These are phyloP conservation scores for Orthosia cruda DNA, from an alignment of 2,888 invertebrate species.

Conservation along the genomic window DNA sequence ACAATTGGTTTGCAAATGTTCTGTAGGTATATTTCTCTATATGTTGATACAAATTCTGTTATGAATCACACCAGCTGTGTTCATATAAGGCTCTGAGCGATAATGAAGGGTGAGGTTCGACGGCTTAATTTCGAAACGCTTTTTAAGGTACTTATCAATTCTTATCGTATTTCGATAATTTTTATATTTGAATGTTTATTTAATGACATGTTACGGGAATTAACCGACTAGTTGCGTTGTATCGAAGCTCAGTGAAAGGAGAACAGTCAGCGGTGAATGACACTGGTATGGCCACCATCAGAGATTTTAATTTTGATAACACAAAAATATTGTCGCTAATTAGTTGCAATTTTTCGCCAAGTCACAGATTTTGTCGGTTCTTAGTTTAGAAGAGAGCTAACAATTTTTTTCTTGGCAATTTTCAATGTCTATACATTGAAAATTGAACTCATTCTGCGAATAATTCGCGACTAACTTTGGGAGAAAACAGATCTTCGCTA, in stretches of 20 bases:
- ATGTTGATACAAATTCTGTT: conserved; percentile 67
- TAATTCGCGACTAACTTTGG: too few relatives aligned
- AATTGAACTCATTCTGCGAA: too few relatives aligned
- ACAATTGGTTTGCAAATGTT: conserved; percentile 65
- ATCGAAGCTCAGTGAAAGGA: background rate
- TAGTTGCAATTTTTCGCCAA: too few relatives aligned
- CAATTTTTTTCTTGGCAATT: too few relatives aligned
- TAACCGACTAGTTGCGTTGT: background rate
- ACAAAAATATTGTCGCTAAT: too few relatives aligned
- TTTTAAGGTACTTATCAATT: conserved; percentile 32
- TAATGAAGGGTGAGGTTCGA: conserved; percentile 1
- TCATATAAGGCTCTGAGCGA: conserved; percentile 73
- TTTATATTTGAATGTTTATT: background rate
- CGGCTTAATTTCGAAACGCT: conserved; percentile 29
- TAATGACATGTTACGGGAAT: background rate
- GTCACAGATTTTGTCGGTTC: too few relatives aligned
- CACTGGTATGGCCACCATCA: too few relatives aligned
- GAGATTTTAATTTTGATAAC: too few relatives aligned
- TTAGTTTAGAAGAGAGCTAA: too few relatives aligned
- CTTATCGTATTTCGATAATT: background rate
- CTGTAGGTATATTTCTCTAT: conserved; percentile 61
- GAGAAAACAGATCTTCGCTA: too few relatives aligned
- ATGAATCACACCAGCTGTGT: conserved; percentile 89
- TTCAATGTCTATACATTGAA: too few relatives aligned
- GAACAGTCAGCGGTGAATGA: too few relatives aligned